Evolutionary conservation across 2,888 invertebrate genomes (phyloP), one percentile per base, ranked within the genome.

Genomic region (Tetragonula carbonaria): DNA sequence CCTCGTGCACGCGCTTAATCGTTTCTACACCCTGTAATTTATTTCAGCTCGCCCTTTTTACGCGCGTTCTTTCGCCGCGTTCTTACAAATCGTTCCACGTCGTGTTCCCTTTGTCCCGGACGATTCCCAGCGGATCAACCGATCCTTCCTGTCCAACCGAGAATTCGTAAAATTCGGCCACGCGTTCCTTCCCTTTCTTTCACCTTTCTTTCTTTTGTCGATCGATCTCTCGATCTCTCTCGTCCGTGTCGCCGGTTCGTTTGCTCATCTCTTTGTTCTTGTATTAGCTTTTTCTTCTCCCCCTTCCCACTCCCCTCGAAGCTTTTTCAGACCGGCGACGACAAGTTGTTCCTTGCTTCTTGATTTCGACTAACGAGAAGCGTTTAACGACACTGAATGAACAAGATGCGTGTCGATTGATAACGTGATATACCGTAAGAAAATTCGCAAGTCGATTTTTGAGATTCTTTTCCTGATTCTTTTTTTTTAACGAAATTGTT

Each of bases 11-110:
- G 5, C 5, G 78, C n/a, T 66, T 78, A 84, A 84, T 84, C 84
- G 74, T 73, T 84, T 51, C 59, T 28, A 38, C 28, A 62, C 23
- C 62, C 74, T 50, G 78, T 79, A 78, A 84, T 84, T 75, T 79
- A 71, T 66, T 79, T 84, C 53, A 55, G 14, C 38, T 62, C 18
- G 5, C n/a, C 68, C 57, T 57, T 33, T 45, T 33, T 28, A 23
- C 8, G 38, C 71, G 53, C 38, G 23, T 77, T 67, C 28, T 63
- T 53, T 38, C 50, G 63, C 8, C 45, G 59, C 57, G 38, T 59
- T 59, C 70, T 51, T 28, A 71, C 21, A 45, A 45, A 50, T 57
- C 18, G 80, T 18, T 33, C 18, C 38, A 16, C 28, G 53, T 53
- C 13, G 28, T 62, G 28, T 28, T 28, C 28, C 21, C 59, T 68